Percentiles rank a stretch among this genome's conserved stretches.
phyloP scores from a whole-genome alignment of 2,888 invertebrate genomes.

The Halocaridina rubra region DNA sequence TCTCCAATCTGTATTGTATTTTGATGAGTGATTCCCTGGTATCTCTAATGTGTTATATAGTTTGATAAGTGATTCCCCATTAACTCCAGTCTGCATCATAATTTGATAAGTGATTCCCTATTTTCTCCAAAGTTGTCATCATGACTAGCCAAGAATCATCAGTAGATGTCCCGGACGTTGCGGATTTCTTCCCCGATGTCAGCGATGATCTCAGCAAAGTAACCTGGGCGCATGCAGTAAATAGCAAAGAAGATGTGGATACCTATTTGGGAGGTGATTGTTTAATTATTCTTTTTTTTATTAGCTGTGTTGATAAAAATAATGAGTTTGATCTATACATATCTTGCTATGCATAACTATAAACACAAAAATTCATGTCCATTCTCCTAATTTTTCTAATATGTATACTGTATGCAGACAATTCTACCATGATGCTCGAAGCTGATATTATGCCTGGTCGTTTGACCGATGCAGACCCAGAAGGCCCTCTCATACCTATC shows the following conservation, averaged over 20 bases:
- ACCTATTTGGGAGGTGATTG: constrained; percentile 69
- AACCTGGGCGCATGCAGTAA: constrained; percentile 89
- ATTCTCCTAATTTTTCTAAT: neutral
- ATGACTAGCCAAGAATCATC: neutral
- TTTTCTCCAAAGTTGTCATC: no score
- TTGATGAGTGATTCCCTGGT: no score
- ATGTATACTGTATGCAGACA: constrained; percentile 70
- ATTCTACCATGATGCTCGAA: constrained; percentile 81
- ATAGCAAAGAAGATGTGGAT: constrained; percentile 76
- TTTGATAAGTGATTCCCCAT: no score
- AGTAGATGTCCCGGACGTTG: constrained; percentile 14
- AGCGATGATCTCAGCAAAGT: constrained; percentile 78
- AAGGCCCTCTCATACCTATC: constrained; percentile 75
- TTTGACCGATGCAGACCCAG: constrained; percentile 69
- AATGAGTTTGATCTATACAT: neutral
- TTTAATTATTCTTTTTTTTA: neutral
- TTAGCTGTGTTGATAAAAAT: neutral
- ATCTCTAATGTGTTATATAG: no score
- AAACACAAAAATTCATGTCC: neutral
- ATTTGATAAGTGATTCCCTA: no score
- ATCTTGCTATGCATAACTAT: neutral
- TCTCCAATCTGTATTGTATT: no score
- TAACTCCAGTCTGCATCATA: no score
- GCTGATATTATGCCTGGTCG: constrained; percentile 83
- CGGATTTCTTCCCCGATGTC: constrained; percentile 65